These are phyloP conservation scores for Regulus satrapa DNA, from an alignment of 2,113 vertebrate genomes.

Conservation along the genomic window DNA sequence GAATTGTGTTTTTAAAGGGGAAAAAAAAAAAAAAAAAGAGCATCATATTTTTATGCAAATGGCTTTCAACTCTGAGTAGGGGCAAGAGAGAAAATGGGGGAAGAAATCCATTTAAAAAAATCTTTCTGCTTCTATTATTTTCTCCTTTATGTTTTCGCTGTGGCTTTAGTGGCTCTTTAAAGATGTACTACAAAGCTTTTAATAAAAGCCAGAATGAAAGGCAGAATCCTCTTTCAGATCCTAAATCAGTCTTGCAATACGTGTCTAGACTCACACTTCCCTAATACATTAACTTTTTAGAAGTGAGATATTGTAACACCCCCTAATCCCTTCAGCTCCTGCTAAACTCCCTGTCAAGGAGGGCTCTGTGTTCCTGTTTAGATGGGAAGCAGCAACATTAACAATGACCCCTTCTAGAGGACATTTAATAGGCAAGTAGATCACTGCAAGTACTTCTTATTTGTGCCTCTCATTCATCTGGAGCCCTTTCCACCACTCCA, in stretches of 20 bases:
- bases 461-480: not conserved
- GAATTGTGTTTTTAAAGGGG: not conserved
- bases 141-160: conserved; percentile 33
- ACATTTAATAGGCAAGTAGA: not conserved
- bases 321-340: conserved; percentile 34
- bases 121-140: conserved; percentile 21
- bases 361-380: not conserved
- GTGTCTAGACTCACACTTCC: conserved; percentile 22
- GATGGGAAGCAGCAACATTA: conserved; percentile 9
- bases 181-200: conserved; percentile 61
- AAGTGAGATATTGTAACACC: conserved; percentile 17
- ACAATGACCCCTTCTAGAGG: not conserved
- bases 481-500: not conserved
- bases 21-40: not conserved
- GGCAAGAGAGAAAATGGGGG: not conserved
- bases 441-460: not conserved
- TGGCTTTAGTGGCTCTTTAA: conserved; percentile 52
- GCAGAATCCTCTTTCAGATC: conserved; percentile 54
- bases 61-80: not conserved
- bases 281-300: conserved; percentile 32
- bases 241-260: conserved; percentile 26
- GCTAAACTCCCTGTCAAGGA: conserved; percentile 1
- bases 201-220: conserved; percentile 59
- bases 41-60: conserved; percentile 18
- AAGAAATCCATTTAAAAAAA: conserved; percentile 38